Evolutionary conservation across 1,140 invertebrate genomes (phyloP), one percentile per base, ranked within the genome.

Genomic region (Drosophila saltans): DNA sequence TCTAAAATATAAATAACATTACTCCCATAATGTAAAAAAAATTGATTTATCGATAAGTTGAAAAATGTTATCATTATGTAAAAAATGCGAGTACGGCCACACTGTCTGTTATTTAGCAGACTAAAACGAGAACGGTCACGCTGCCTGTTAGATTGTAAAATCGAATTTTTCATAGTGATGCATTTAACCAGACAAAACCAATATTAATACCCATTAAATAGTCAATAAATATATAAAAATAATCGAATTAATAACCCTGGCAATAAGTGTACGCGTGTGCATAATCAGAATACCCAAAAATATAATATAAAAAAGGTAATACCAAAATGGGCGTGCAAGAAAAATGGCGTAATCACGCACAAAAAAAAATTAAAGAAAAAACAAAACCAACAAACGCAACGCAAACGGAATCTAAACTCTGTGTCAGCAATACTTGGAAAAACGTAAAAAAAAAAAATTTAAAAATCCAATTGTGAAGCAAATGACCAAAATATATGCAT

Each of bases 331-430:
- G 84, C 84, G 84, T 88, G 84, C 82, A 89, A 89, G 84, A 89
- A 89, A 52, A 89, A 89, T 89, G 84, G 84, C 84, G 84, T 89
- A 89, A 89, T 89, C 84, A 86, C 83, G 84, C 84, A 89, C 84
- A 78, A 71, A 79, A 70, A 70, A 79, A 81, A 76, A 72, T 71
- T 72, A 79, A 76, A 74, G 66, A 81, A 75, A 72, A 81, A 81
- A 78, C 68, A 69, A 66, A 81, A 66, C 59, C 64, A 72, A 72
- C 67, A 77, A 78, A 85, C 79, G 77, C 84, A 80, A 86, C 75
- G 75, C 76, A 80, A 89, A 80, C 77, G 77, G 77, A 88, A 89
- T 89, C 75, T 81, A 78, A 61, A 70, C 55, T 73, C 62, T 55
- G 36, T 61, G 82, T 86, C 82, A 86, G 82, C 84, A 86, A 70